These are phyloP conservation scores for Pseudomyrmex pallidus DNA, from an alignment of 1,140 invertebrate genomes.

Conservation along the genomic window DNA sequence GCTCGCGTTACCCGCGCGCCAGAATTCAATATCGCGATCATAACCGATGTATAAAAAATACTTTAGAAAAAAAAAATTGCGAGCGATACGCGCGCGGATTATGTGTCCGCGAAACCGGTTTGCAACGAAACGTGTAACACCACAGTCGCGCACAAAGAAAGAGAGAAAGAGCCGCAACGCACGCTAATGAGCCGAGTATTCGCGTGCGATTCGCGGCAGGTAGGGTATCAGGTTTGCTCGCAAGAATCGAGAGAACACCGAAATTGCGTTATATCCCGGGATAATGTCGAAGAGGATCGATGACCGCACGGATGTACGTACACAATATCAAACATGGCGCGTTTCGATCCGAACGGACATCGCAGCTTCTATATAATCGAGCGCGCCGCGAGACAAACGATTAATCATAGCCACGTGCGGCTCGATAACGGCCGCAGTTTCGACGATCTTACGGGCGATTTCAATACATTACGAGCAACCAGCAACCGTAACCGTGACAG, in stretches of 20 bases:
- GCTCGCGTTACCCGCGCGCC: no score
- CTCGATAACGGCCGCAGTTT: conserved; percentile 21
- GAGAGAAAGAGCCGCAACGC: background rate
- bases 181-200: conserved; percentile 19
- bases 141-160: background rate
- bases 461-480: conserved; percentile 24
- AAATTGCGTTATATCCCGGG: conserved; percentile 45
- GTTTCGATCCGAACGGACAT: conserved; percentile 5
- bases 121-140: background rate
- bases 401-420: conserved; percentile 49
- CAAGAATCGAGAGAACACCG: background rate
- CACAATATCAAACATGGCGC: conserved; percentile 6
- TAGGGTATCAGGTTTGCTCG: background rate
- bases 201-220: background rate
- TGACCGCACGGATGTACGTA: background rate
- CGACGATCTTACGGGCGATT: conserved; percentile 43
- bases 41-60: conserved; percentile 28
- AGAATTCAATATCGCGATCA: conserved; percentile 29
- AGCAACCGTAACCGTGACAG: conserved; percentile 29
- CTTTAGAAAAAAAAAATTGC: conserved; percentile 8
- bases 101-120: background rate
- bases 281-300: conserved; percentile 49
- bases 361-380: conserved; percentile 35
- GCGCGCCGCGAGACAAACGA: conserved; percentile 31
- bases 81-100: background rate